These are phyloP conservation scores for Raphicerus campestris DNA, from an alignment of 2,113 vertebrate species.

Conservation along the genomic window DNA sequence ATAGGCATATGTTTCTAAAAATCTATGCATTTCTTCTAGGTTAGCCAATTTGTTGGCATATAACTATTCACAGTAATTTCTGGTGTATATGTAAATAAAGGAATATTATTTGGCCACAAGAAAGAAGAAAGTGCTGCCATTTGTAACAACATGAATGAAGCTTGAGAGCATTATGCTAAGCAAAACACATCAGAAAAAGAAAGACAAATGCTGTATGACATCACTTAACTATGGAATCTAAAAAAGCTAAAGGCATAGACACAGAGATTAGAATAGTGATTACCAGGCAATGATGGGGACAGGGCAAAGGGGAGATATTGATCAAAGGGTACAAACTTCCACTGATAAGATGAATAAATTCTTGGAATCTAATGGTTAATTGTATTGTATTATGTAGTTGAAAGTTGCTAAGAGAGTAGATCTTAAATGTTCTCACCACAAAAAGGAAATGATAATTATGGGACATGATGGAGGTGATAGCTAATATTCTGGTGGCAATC, in stretches of 20 bases:
- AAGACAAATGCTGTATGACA: background rate
- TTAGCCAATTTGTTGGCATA: background rate
- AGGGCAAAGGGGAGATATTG: background rate
- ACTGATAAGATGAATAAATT: background rate
- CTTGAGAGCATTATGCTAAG: background rate
- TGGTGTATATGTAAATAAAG: background rate
- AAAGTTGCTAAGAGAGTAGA: background rate
- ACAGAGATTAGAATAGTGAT: background rate
- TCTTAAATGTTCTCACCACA: background rate
- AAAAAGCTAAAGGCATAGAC: background rate
- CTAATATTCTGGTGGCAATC: background rate
- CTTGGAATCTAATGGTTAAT: background rate
- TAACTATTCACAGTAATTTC: background rate
- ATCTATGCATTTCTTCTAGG: background rate
- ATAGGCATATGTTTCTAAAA: background rate
- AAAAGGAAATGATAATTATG: background rate
- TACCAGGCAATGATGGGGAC: background rate
- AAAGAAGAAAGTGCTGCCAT: background rate
- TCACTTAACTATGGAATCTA: background rate
- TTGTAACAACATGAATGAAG: background rate
- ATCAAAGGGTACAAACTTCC: background rate
- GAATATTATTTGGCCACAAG: background rate
- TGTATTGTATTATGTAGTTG: background rate
- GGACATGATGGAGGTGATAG: background rate
- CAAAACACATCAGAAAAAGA: background rate